phyloP scores from a whole-genome alignment of 2,888 invertebrate genomes.

The Heliconius hortense region DNA sequence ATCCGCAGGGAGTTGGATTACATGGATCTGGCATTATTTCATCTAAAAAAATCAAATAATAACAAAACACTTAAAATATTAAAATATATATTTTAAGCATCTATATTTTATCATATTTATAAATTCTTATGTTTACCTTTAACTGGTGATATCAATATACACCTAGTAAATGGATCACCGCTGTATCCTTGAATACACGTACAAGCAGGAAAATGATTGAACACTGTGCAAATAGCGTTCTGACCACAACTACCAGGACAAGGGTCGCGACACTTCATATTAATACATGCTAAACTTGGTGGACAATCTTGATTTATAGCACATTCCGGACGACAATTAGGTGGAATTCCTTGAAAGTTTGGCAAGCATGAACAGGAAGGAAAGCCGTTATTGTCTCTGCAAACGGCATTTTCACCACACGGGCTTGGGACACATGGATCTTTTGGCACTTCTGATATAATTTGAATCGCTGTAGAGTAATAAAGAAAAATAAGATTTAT shows the following conservation, averaged over 20 bases:
- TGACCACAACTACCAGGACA: slow-evolving; percentile 88
- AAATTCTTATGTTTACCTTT: slow-evolving; percentile 55
- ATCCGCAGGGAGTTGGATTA: slow-evolving; percentile 87
- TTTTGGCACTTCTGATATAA: slow-evolving; percentile 61
- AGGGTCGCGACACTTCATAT: slow-evolving; percentile 87
- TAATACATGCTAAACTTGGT: slow-evolving; percentile 87
- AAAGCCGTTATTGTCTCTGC: slow-evolving; percentile 81
- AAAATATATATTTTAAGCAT: slow-evolving; percentile 33
- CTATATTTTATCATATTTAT: slow-evolving; percentile 5
- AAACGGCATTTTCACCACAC: slow-evolving; percentile 86
- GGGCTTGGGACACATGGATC: slow-evolving; percentile 88
- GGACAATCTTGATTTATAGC: slow-evolving; percentile 87
- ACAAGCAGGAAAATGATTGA: slow-evolving; percentile 87
- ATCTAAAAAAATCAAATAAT: slow-evolving; percentile 56
- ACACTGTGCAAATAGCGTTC: slow-evolving; percentile 84
- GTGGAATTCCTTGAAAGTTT: slow-evolving; percentile 86
- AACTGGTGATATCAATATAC: slow-evolving; percentile 75
- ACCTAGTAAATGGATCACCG: slow-evolving; percentile 89
- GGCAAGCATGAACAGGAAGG: slow-evolving; percentile 86
- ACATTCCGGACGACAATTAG: slow-evolving; percentile 88
- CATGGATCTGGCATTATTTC: slow-evolving; percentile 83
- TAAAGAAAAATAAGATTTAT: slow-evolving; percentile 46
- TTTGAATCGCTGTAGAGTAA: slow-evolving; percentile 52
- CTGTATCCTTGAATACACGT: slow-evolving; percentile 86
- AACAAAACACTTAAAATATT: slow-evolving; percentile 13